Conservation (phyloP, 2,113 vertebrate genomes). For the human (Homo sapiens) region GRCh38 chr2:68835001-68835500, state of each 20-base stretch:
- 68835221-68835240: neutral
- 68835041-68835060: neutral
- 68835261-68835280: neutral
- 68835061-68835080: slow-evolving; percentile 17
- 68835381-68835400: too few species aligned
- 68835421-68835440: fast-evolving
- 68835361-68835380: fast-evolving
- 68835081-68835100: neutral
- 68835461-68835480: too few species aligned
- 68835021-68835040: neutral
- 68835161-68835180: neutral
- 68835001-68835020: neutral
- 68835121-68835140: neutral
- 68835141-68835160: neutral
- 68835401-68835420: too few species aligned
- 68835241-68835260: neutral
- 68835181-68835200: neutral
- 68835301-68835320: neutral
- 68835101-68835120: neutral
- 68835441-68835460: too few species aligned
- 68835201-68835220: neutral
- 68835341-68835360: neutral
- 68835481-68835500: too few species aligned
- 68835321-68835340: neutral
- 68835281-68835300: neutral